Evolutionary conservation across 2,888 invertebrate genomes (phyloP).

Genomic region (Tetheella fluctuosa): DNA sequence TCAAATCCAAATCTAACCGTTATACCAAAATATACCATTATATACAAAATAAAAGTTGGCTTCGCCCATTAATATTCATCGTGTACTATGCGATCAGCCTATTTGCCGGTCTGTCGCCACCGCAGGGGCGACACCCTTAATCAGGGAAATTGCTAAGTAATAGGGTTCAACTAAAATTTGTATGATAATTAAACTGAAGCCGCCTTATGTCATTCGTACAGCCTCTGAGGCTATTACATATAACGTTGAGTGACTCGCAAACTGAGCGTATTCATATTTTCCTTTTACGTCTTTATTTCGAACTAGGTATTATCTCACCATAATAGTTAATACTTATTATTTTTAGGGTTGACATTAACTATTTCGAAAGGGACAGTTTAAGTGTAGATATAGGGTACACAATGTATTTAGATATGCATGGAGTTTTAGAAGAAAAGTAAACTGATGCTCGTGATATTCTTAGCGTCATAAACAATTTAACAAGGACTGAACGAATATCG

Average conservation of each 20-base stretch:
- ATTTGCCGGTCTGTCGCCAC: slow-evolving; percentile 74
- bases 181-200: slow-evolving; percentile 22
- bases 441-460: too few species aligned
- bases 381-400: too few species aligned
- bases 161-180: slow-evolving; percentile 67
- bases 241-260: background rate
- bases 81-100: slow-evolving; percentile 60
- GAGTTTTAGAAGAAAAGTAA: too few species aligned
- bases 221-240: background rate
- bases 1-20: background rate
- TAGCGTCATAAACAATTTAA: too few species aligned
- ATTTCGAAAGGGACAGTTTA: too few species aligned
- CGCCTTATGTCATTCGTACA: background rate
- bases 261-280: background rate
- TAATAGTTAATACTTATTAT: too few species aligned
- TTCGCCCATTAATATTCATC: slow-evolving; percentile 71
- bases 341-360: too few species aligned
- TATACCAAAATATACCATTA: slow-evolving; percentile 37
- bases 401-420: too few species aligned
- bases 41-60: slow-evolving; percentile 60
- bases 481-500: too few species aligned
- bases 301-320: too few species aligned
- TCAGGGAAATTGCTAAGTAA: slow-evolving; percentile 74
- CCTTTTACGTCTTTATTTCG: too few species aligned
- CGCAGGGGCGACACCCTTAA: slow-evolving; percentile 64